phyloP scores from a whole-genome alignment of 2,888 invertebrate genomes.

The Chymomyza amoena region DNA sequence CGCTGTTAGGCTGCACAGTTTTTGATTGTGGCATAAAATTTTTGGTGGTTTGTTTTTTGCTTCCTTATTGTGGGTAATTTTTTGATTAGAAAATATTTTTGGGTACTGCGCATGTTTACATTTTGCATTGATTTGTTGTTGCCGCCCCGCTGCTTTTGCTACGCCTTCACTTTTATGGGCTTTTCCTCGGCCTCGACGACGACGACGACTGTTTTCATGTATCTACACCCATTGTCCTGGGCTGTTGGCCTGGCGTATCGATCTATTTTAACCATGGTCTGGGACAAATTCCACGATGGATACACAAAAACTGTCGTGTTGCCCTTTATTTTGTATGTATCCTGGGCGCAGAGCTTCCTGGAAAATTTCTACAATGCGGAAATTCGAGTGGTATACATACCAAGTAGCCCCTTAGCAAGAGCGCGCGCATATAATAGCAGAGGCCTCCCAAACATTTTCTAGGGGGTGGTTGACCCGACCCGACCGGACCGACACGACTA shows the following conservation, averaged over 20 bases:
- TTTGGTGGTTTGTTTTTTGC: neutral
- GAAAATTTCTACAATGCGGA: conserved; percentile 3
- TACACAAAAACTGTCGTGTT: conserved; percentile 46
- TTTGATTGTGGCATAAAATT: conserved; percentile 15
- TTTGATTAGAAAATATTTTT: neutral
- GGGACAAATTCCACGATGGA: conserved; percentile 66
- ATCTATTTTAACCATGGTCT: conserved; percentile 60
- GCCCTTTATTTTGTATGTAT: conserved; percentile 22
- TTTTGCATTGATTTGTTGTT: conserved; percentile 24
- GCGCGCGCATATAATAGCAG: no score
- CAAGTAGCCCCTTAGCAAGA: neutral
- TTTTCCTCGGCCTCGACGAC: neutral
- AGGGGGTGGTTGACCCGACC: conserved; percentile 23
- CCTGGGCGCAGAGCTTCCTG: conserved; percentile 29
- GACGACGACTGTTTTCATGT: neutral
- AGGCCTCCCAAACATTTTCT: conserved; percentile 18
- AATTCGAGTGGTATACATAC: neutral
- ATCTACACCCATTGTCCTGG: conserved; percentile 49
- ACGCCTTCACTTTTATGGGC: neutral
- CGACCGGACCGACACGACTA: neutral
- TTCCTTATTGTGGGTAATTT: neutral
- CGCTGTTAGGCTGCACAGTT: conserved; percentile 14
- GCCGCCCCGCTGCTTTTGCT: neutral
- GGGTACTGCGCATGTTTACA: conserved; percentile 44
- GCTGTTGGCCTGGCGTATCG: conserved; percentile 61